Conservation (phyloP, 2,113 vertebrate species). For the Heterotilapia buettikoferi region DNA sequence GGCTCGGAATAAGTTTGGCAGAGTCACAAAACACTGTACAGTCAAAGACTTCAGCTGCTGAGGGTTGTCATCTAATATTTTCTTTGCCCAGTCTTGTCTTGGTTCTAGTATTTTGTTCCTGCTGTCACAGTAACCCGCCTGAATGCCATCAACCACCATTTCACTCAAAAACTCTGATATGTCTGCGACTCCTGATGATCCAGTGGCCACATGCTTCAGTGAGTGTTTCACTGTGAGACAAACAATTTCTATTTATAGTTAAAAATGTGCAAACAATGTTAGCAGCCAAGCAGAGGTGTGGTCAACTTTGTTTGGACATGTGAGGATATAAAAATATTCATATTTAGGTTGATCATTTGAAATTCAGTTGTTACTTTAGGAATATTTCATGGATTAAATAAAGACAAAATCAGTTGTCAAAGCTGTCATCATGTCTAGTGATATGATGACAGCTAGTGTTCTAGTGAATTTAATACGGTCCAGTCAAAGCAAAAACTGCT, state of each 20-base stretch:
- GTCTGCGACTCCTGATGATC: background rate
- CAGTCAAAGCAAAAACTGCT: too few species aligned
- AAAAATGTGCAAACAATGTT: too few species aligned
- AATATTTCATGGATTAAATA: too few species aligned
- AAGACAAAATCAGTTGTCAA: fast-evolving
- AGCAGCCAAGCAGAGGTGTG: too few species aligned
- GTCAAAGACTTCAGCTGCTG: background rate
- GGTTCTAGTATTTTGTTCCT: background rate
- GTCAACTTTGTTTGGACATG: too few species aligned
- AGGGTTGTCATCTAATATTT: background rate
- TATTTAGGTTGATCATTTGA: too few species aligned
- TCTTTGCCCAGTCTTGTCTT: background rate
- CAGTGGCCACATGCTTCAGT: background rate
- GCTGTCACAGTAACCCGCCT: background rate
- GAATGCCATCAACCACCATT: background rate
- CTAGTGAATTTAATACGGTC: too few species aligned
- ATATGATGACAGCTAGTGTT: too few species aligned
- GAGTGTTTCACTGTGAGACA: background rate
- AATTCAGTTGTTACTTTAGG: too few species aligned
- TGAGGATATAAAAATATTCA: too few species aligned
- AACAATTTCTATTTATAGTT: background rate
- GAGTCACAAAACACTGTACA: background rate
- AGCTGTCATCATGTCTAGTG: fast-evolving
- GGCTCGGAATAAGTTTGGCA: background rate
- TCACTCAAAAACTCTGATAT: background rate